These are phyloP conservation scores for Loriculus beryllinus DNA, from an alignment of 2,797 vertebrate genomes.

Conservation along the genomic window DNA sequence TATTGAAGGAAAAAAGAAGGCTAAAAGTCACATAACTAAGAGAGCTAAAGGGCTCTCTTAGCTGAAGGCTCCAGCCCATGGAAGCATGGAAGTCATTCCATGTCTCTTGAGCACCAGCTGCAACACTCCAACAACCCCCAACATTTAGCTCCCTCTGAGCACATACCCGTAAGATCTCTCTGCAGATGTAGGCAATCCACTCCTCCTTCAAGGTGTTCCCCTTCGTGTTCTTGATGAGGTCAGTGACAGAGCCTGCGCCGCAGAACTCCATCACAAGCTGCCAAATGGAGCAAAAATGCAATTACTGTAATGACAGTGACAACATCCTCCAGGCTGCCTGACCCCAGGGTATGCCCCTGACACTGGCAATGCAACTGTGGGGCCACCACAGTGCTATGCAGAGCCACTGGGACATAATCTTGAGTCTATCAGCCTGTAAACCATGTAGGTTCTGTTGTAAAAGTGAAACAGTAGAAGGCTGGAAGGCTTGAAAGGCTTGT, in stretches of 20 bases:
- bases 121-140: not conserved
- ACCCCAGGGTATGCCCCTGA: not conserved
- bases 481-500: not conserved
- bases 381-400: not conserved
- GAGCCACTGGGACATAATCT: not conserved
- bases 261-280: conserved; percentile 99
- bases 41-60: not conserved
- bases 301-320: not conserved
- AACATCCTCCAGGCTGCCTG: not conserved
- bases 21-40: conserved; percentile 6
- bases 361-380: not conserved
- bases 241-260: conserved; percentile 92
- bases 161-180: conserved; percentile 93
- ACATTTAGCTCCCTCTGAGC: not conserved
- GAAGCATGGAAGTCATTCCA: not conserved
- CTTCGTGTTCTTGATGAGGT: conserved; percentile 98
- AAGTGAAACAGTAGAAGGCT: not conserved
- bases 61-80: not conserved
- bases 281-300: conserved; percentile 18
- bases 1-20: not conserved
- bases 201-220: conserved; percentile 96
- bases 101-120: not conserved
- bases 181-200: conserved; percentile 96
- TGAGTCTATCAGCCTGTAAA: not conserved
- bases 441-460: not conserved